These are phyloP conservation scores for Acleris emargana DNA, from an alignment of 2,888 invertebrate genomes.

Conservation along the genomic window DNA sequence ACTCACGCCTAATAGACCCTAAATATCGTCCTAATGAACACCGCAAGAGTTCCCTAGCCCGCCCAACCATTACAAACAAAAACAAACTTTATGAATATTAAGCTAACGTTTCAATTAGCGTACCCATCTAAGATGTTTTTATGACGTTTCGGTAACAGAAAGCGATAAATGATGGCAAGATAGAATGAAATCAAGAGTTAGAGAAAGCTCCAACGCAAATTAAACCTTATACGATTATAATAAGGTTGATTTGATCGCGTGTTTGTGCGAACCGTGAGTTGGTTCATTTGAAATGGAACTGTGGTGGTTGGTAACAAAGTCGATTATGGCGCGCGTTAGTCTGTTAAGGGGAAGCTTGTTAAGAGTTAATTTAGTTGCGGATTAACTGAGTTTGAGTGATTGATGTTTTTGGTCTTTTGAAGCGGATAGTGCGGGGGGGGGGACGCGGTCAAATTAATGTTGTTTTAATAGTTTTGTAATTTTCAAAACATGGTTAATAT, in stretches of 20 bases:
- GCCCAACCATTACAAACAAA: constrained; percentile 38
- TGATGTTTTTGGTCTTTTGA: constrained; percentile 67
- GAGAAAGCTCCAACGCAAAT: constrained; percentile 50
- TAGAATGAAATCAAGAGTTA: constrained; percentile 69
- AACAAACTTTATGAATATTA: constrained; percentile 39
- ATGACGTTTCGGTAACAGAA: constrained; percentile 46
- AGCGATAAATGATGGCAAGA: constrained; percentile 66
- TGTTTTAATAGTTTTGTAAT: too few relatives aligned
- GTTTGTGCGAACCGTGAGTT: constrained; percentile 37
- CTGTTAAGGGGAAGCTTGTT: constrained; percentile 67
- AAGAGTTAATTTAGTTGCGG: constrained; percentile 80
- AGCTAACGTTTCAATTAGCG: constrained; percentile 43
- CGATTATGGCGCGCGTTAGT: constrained; percentile 45
- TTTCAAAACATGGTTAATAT: too few relatives aligned
- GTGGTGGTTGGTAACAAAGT: constrained; percentile 49
- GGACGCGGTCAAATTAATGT: too few relatives aligned
- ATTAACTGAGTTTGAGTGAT: constrained; percentile 79
- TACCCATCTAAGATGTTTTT: constrained; percentile 37
- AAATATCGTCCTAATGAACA: constrained; percentile 65
- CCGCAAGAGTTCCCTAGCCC: constrained; percentile 54
- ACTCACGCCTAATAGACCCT: constrained; percentile 60
- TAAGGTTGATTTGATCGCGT: constrained; percentile 44
- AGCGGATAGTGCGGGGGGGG: constrained; percentile 19
- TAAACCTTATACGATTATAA: constrained; percentile 48
- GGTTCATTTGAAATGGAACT: constrained; percentile 44